Conservation (phyloP, 2,888 invertebrate species). For the Lithophane semibrunnea region DNA sequence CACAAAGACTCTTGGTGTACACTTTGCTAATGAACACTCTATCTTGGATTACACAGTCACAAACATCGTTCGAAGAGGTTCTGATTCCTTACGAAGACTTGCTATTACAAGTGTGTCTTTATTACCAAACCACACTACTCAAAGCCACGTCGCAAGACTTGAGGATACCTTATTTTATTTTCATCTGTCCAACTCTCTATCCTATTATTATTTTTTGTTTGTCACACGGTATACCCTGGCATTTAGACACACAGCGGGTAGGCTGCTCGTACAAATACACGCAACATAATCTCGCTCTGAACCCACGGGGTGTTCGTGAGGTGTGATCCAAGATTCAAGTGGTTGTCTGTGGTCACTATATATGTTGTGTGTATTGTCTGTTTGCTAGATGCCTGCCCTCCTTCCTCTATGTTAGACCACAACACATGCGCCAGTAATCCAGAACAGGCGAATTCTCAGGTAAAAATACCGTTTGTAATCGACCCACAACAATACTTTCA, state of each 20-base stretch:
- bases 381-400: constrained; percentile 98
- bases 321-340: constrained; percentile 90
- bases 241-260: constrained; percentile 78
- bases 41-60: constrained; percentile 91
- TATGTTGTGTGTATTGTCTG: constrained; percentile 96
- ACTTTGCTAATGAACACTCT: constrained; percentile 87
- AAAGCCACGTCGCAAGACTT: constrained; percentile 57
- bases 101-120: constrained; percentile 54
- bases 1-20: constrained; percentile 91
- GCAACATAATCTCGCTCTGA: constrained; percentile 87
- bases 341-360: constrained; percentile 91
- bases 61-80: constrained; percentile 81
- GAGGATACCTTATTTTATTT: constrained; percentile 82
- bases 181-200: constrained; percentile 87
- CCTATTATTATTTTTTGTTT: constrained; percentile 84
- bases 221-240: constrained; percentile 67
- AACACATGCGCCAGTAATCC: constrained; percentile 94
- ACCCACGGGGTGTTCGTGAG: constrained; percentile 86
- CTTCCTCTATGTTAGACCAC: constrained; percentile 96
- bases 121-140: constrained; percentile 69
- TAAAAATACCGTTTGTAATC: constrained; percentile 90
- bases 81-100: constrained; percentile 61
- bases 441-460: constrained; percentile 93
- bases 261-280: constrained; percentile 88
- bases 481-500: constrained; percentile 89